Evolutionary conservation across 2,113 vertebrate species (phyloP).

Genomic region (Rhipidura dahli): DNA sequence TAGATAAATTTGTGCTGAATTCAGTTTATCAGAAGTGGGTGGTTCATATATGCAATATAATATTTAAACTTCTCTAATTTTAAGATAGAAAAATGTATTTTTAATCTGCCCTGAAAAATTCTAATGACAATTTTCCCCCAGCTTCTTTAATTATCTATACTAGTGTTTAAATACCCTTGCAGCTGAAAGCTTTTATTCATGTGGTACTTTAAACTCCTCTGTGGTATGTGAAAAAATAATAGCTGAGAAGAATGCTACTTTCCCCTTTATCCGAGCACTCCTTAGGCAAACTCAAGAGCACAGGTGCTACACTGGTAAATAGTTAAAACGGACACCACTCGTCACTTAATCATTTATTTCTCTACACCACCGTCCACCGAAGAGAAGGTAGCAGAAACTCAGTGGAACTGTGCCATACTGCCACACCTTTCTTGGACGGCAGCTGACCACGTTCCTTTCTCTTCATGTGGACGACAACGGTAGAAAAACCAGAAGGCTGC

Average conservation of each 20-base stretch:
- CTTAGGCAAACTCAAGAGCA: background rate
- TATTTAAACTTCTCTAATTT: background rate
- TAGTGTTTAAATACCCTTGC: background rate
- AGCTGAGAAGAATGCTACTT: background rate
- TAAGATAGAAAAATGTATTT: background rate
- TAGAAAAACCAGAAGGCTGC: background rate
- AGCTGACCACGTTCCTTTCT: background rate
- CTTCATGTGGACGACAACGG: fast-evolving
- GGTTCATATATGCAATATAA: background rate
- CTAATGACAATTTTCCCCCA: background rate
- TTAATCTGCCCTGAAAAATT: background rate
- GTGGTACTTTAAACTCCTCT: background rate
- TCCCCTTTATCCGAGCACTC: background rate
- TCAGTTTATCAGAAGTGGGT: background rate
- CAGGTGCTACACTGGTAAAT: background rate
- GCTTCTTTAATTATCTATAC: background rate
- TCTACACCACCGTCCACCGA: fast-evolving
- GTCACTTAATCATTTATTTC: background rate
- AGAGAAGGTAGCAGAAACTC: background rate
- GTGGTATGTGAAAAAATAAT: background rate
- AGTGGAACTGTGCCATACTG: too few species aligned
- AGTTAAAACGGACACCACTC: background rate
- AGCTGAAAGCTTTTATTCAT: background rate
- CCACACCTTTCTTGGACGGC: fast-evolving
- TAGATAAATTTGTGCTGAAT: background rate